Percentiles rank a stretch among this genome's conserved stretches.
Evolutionary conservation across 1,140 invertebrate species (phyloP).

Genomic region (Drusus annulatus): DNA sequence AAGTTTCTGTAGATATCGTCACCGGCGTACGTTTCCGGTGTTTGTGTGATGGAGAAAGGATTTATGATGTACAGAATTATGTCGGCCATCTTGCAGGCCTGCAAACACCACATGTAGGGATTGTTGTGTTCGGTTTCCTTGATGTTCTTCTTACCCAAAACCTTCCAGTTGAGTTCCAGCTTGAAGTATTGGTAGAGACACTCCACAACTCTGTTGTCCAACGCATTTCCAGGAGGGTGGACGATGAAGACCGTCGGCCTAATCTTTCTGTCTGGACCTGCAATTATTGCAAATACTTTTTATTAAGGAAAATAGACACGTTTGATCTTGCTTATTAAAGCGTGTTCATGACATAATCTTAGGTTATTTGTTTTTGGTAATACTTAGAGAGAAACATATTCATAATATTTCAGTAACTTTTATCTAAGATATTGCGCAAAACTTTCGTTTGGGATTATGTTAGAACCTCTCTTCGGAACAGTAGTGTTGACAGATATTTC

Average conservation of each 20-base stretch:
- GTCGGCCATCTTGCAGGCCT: constrained; percentile 42
- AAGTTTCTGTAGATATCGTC: constrained; percentile 49
- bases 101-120: constrained; percentile 53
- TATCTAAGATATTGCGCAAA: too few species aligned
- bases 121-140: constrained; percentile 47
- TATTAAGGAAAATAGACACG: too few species aligned
- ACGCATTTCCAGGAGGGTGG: constrained; percentile 38
- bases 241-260: constrained; percentile 44
- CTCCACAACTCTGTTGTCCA: constrained; percentile 37
- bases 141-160: constrained; percentile 48
- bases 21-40: neutral
- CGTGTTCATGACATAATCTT: too few species aligned
- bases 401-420: too few species aligned
- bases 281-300: constrained; percentile 8
- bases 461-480: too few species aligned
- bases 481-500: too few species aligned
- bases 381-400: too few species aligned
- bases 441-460: too few species aligned
- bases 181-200: constrained; percentile 41
- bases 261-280: constrained; percentile 39
- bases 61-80: constrained; percentile 45
- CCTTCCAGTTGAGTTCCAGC: constrained; percentile 41
- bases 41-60: constrained; percentile 11
- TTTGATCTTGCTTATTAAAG: too few species aligned
- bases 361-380: too few species aligned